Percentiles rank a stretch among this genome's conserved stretches.
These are phyloP conservation scores for Echinarachnius parma DNA, from an alignment of 53 echinoderm and acorn worm genomes.

Conservation along the genomic window DNA sequence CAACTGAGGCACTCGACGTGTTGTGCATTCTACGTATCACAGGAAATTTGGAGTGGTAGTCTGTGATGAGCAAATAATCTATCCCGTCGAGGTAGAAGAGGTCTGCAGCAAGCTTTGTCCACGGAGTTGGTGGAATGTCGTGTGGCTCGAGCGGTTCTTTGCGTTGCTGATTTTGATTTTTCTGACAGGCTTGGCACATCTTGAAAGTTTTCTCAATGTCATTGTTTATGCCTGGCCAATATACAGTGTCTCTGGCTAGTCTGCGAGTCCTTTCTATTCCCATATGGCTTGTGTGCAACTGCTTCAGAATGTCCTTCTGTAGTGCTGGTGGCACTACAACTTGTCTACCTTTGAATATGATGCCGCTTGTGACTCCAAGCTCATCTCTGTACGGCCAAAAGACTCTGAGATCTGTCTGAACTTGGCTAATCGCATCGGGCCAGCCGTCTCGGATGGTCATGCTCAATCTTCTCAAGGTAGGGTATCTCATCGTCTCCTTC, in stretches of 20 bases:
- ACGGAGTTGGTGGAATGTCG: constrained; percentile 40
- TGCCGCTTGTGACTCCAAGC: constrained; percentile 32
- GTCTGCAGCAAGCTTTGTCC: constrained; percentile 44
- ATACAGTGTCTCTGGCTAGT: constrained; percentile 55
- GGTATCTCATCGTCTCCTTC: constrained; percentile 11
- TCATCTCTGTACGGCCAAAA: constrained; percentile 37
- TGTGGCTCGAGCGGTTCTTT: constrained; percentile 27
- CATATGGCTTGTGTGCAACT: constrained; percentile 51
- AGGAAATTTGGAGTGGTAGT: constrained; percentile 55
- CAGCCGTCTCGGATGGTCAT: constrained; percentile 35
- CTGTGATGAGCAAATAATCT: constrained; percentile 3
- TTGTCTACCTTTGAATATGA: constrained; percentile 46
- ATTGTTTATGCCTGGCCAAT: constrained; percentile 61
- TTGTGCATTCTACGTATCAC: neutral
- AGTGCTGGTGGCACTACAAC: constrained; percentile 38
- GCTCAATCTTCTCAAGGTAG: constrained; percentile 3
- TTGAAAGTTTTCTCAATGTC: constrained; percentile 37
- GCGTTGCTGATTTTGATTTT: neutral
- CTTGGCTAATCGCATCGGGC: constrained; percentile 11
- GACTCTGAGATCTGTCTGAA: neutral
- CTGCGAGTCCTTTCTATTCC: constrained; percentile 36
- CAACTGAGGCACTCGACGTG: constrained; percentile 37
- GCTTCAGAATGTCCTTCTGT: constrained; percentile 44
- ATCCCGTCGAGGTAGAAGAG: constrained; percentile 23
- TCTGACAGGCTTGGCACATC: constrained; percentile 33